These are phyloP conservation scores for Rhizomys pruinosus DNA, from an alignment of 2,113 vertebrate genomes.

Conservation along the genomic window DNA sequence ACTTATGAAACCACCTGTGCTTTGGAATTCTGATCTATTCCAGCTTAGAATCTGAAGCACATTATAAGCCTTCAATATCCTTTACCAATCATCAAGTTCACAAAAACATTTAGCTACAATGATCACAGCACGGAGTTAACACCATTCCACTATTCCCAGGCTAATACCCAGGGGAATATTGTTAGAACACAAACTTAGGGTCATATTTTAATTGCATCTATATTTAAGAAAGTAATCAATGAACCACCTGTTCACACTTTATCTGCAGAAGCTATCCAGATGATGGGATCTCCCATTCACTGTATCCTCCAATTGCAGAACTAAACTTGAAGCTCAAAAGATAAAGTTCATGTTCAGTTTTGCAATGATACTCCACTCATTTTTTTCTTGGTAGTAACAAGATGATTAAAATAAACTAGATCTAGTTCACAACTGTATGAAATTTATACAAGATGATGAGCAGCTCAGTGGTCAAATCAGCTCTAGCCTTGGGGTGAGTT, in stretches of 20 bases:
- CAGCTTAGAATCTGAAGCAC: background rate
- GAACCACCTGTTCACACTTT: constrained; percentile 14
- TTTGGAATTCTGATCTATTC: background rate
- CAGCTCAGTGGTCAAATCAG: background rate
- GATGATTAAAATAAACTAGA: background rate
- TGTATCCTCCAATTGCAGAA: background rate
- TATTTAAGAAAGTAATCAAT: background rate
- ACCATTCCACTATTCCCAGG: background rate
- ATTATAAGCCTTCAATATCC: background rate
- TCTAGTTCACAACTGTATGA: background rate
- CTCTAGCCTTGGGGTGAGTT: background rate
- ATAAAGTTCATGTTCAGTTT: constrained; percentile 17
- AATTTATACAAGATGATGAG: background rate
- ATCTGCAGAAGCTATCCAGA: constrained; percentile 53
- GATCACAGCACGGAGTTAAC: background rate
- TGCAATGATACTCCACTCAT: background rate
- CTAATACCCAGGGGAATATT: background rate
- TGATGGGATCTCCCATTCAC: background rate
- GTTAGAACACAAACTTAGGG: background rate
- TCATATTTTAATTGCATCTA: constrained; percentile 39
- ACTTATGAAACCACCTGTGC: background rate
- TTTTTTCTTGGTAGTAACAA: constrained; percentile 34
- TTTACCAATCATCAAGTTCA: background rate
- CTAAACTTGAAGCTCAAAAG: background rate
- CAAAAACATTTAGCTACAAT: background rate